phyloP scores from a whole-genome alignment of 2,888 invertebrate genomes.

The Apodemia zela region DNA sequence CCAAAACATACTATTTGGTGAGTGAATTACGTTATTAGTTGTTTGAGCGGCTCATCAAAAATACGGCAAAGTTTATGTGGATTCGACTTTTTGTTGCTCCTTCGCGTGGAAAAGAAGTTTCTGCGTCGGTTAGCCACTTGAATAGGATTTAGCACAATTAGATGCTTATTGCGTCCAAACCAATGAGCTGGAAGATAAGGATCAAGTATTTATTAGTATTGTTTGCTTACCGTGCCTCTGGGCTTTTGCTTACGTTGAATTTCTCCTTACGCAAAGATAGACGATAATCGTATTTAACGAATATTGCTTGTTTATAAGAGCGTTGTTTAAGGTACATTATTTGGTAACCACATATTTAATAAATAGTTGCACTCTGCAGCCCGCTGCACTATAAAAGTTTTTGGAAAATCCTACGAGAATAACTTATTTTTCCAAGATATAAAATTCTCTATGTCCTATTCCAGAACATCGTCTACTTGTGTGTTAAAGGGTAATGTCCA shows the following conservation, averaged over 20 bases:
- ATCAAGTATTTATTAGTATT: constrained; percentile 24
- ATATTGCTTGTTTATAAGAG: not conserved
- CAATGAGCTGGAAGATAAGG: constrained; percentile 43
- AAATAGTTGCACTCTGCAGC: too few species aligned
- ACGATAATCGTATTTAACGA: not conserved
- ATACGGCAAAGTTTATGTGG: constrained; percentile 61
- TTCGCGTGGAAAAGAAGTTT: constrained; percentile 60
- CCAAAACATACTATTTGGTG: constrained; percentile 43
- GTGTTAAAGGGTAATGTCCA: too few species aligned
- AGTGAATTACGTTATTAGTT: constrained; percentile 66
- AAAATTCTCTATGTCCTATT: too few species aligned
- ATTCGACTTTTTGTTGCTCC: constrained; percentile 51
- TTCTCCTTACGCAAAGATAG: not conserved
- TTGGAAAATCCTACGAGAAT: too few species aligned
- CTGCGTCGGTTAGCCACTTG: constrained; percentile 57
- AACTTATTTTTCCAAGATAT: too few species aligned
- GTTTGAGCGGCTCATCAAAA: constrained; percentile 44
- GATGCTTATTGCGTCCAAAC: constrained; percentile 49
- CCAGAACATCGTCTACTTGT: too few species aligned
- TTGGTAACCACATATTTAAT: too few species aligned
- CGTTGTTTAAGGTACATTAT: not conserved
- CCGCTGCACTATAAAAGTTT: too few species aligned
- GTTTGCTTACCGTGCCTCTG: constrained; percentile 6
- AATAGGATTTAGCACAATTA: constrained; percentile 71
- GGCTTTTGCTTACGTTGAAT: constrained; percentile 5